phyloP scores from a whole-genome alignment of 2,888 invertebrate species.

The Drosophila kambysellisi region DNA sequence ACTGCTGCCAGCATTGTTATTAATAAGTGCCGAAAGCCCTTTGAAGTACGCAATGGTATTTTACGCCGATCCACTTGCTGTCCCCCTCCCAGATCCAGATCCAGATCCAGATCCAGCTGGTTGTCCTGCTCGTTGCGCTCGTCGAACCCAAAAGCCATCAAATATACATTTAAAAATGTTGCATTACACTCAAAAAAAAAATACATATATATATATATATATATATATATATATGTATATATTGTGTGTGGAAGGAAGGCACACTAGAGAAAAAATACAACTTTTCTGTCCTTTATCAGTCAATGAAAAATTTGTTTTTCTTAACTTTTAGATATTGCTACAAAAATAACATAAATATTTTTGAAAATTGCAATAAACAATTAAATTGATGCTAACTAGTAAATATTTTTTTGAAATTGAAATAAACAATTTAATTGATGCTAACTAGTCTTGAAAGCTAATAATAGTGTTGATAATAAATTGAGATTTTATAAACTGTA shows the following conservation, averaged over 20 bases:
- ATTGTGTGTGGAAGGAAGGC: neutral
- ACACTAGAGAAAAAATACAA: neutral
- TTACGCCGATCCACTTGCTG: neutral
- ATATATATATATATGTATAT: neutral
- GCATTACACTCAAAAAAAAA: slow-evolving; percentile 18
- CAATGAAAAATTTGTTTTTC: neutral
- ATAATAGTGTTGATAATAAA: too few relatives aligned
- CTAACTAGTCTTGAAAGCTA: neutral
- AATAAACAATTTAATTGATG: neutral
- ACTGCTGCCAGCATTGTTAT: slow-evolving; percentile 33
- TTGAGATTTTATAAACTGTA: neutral
- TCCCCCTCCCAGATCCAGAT: neutral
- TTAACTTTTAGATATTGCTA: neutral
- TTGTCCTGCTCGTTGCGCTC: slow-evolving; percentile 8
- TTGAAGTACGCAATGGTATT: slow-evolving; percentile 49
- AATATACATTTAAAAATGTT: slow-evolving; percentile 48
- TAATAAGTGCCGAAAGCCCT: slow-evolving; percentile 43
- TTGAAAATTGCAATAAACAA: neutral
- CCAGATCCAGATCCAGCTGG: neutral
- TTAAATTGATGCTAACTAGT: too few relatives aligned
- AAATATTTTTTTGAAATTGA: too few relatives aligned
- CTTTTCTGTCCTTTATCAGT: neutral
- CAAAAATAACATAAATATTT: neutral
- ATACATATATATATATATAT: too few relatives aligned
- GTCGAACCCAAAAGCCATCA: slow-evolving; percentile 50